A percentile compares a stretch with the other conserved stretches of the same genome.
Evolutionary conservation across 2,888 invertebrate species (phyloP).

Genomic region (Microctonus aethiopoides): DNA sequence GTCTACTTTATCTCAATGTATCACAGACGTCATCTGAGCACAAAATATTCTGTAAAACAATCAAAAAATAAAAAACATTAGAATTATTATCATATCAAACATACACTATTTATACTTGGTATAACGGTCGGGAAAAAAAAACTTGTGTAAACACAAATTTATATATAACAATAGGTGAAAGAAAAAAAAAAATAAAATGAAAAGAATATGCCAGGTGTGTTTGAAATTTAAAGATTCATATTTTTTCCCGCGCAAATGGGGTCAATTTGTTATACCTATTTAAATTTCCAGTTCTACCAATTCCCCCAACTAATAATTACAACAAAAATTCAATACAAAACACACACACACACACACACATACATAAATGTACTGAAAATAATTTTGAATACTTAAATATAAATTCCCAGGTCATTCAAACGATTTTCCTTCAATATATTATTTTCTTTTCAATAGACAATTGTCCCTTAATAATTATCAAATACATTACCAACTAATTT

Average conservation of each 20-base stretch:
- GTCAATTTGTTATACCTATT: constrained; percentile 6
- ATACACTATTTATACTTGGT: not conserved
- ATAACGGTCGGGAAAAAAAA: not conserved
- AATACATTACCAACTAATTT: too few relatives aligned
- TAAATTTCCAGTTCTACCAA: not conserved
- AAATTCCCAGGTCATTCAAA: too few relatives aligned
- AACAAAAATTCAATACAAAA: not conserved
- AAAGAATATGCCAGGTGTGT: not conserved
- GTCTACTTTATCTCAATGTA: constrained; percentile 25
- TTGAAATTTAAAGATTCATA: not conserved
- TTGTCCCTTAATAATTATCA: too few relatives aligned
- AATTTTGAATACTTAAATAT: too few relatives aligned
- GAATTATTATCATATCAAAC: not conserved
- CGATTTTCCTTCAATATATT: too few relatives aligned
- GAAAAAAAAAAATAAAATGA: not conserved
- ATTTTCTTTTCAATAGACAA: too few relatives aligned
- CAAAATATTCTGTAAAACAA: constrained; percentile 1
- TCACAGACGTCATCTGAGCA: constrained; percentile 32
- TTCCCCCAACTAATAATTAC: not conserved
- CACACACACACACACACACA: constrained; percentile 1
- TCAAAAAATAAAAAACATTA: constrained; percentile 4
- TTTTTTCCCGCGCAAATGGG: constrained; percentile 14
- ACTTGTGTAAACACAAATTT: constrained; percentile 1
- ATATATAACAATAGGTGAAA: not conserved
- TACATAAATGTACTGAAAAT: too few relatives aligned